phyloP scores from a whole-genome alignment of 2,888 invertebrate genomes.

The Parthenolecanium corni region DNA sequence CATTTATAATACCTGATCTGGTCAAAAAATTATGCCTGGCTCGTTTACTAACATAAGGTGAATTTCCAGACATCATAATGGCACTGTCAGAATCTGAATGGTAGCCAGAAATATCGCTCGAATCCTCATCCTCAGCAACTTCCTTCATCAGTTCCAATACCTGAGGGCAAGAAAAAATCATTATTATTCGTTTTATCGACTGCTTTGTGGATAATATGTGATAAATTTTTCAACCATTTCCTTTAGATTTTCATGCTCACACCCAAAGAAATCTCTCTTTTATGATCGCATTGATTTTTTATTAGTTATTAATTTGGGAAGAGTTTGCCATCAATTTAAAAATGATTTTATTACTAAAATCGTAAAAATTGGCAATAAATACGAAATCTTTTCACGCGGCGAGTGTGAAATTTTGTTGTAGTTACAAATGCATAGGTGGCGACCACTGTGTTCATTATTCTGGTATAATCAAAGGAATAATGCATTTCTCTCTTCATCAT shows the following conservation, averaged over 20 bases:
- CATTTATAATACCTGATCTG: conserved; percentile 43
- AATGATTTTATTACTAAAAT: too few relatives aligned
- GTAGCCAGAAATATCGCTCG: conserved; percentile 62
- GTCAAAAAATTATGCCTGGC: conserved; percentile 43
- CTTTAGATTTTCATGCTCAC: background rate
- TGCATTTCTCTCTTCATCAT: too few relatives aligned
- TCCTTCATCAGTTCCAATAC: conserved; percentile 64
- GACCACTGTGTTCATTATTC: too few relatives aligned
- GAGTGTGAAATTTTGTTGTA: too few relatives aligned
- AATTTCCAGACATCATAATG: conserved; percentile 43
- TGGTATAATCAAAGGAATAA: too few relatives aligned
- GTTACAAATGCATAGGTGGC: too few relatives aligned
- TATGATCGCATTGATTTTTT: background rate
- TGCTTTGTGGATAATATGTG: background rate
- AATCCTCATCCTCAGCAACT: conserved; percentile 43
- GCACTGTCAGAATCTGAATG: conserved; percentile 65
- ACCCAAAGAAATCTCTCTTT: background rate
- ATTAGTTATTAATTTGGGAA: too few relatives aligned
- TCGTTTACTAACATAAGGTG: conserved; percentile 41
- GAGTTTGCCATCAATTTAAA: too few relatives aligned
- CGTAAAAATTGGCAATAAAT: too few relatives aligned
- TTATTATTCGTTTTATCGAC: background rate
- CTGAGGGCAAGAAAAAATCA: conserved; percentile 29
- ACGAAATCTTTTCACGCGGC: too few relatives aligned
- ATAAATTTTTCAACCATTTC: background rate